Percentiles rank a stretch among this genome's conserved stretches.
Evolutionary conservation across 2,113 vertebrate species (phyloP).

Genomic region (Megaceryle torquata): DNA sequence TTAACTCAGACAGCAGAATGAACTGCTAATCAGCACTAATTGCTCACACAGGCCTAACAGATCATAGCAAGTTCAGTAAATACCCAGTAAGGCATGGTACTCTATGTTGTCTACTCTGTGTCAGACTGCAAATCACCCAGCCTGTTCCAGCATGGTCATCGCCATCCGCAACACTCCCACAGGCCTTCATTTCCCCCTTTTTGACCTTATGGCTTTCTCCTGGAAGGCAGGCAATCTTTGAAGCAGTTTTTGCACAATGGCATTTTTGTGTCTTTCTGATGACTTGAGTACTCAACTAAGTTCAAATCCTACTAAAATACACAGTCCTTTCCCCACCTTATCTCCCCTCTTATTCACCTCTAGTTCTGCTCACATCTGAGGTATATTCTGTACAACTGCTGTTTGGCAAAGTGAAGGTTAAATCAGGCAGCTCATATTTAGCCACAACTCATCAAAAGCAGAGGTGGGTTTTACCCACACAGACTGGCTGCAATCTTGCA

Average conservation of each 20-base stretch:
- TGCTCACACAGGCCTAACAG: background rate
- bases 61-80: background rate
- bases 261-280: background rate
- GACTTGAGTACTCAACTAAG: background rate
- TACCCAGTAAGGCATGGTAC: background rate
- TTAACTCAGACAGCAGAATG: conserved; percentile 58
- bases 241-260: background rate
- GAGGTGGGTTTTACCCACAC: background rate
- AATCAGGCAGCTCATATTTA: background rate
- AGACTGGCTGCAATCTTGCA: too few species aligned
- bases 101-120: background rate
- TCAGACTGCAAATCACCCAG: background rate
- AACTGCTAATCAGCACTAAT: conserved; percentile 47
- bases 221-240: background rate
- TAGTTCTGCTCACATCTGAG: background rate
- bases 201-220: background rate
- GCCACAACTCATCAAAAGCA: background rate
- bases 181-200: background rate
- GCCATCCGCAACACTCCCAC: background rate
- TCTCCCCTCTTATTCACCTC: background rate
- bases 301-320: background rate
- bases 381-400: background rate
- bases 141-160: background rate
- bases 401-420: background rate
- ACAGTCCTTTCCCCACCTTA: fast-evolving